These are phyloP conservation scores for Leptestheria dahalacensis DNA, from an alignment of 1,140 invertebrate genomes.

Conservation along the genomic window DNA sequence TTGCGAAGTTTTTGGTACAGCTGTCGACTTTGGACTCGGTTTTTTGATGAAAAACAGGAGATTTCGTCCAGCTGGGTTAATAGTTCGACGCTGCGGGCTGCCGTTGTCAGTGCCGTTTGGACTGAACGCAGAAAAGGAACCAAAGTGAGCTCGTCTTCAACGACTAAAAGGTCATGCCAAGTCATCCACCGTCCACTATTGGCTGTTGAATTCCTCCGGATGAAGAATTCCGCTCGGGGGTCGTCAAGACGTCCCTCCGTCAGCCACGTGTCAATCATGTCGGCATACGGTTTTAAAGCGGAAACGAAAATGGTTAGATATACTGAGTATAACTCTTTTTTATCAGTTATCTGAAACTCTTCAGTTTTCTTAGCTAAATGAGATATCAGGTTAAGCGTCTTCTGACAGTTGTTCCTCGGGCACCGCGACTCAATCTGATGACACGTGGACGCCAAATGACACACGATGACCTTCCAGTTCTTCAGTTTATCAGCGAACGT, in stretches of 20 bases:
- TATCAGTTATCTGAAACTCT: neutral
- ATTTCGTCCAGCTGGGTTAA: neutral
- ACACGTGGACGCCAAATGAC: neutral
- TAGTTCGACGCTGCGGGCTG: neutral
- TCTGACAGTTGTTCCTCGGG: neutral
- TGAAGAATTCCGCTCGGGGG: slow-evolving; percentile 36
- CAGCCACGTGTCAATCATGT: slow-evolving; percentile 37
- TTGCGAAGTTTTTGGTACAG: neutral
- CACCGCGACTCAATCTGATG: neutral
- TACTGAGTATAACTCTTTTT: neutral
- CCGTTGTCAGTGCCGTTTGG: no score
- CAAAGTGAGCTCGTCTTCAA: neutral
- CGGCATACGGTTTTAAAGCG: slow-evolving; percentile 27
- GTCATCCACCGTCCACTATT: neutral
- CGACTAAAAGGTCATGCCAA: neutral
- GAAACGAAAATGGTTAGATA: slow-evolving; percentile 5
- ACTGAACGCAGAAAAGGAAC: no score
- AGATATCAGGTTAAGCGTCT: neutral
- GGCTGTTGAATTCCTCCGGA: slow-evolving; percentile 18
- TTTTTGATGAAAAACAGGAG: neutral
- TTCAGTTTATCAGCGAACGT: neutral
- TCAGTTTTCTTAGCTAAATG: neutral
- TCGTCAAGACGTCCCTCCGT: slow-evolving; percentile 36
- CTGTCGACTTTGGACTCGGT: neutral
- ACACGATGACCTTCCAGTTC: neutral